Evolutionary conservation across 2,113 vertebrate species (phyloP), one percentile per base, ranked within the genome.

Genomic region (Prionailurus bengalensis): DNA sequence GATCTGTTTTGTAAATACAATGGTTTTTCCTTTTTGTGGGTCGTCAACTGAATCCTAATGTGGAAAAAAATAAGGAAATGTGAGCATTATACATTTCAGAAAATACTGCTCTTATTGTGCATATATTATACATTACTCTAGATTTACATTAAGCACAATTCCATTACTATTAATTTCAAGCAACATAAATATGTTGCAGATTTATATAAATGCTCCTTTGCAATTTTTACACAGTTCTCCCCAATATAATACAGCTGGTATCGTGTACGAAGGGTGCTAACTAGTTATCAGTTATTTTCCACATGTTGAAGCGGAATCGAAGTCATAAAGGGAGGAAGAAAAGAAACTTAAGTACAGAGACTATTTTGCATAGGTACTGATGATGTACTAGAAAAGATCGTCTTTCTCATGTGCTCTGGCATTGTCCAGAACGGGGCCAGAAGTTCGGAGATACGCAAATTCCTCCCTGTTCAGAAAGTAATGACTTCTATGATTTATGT

Each of bases 1-100:
- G 68, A 81, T 71, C 63, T 97, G 85, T 88, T 97, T 95, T 85
- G 80, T 91, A 55, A 95, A 91, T 84, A 71, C 70, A 81, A 45
- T 58, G 85, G 4, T 88, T 88, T 89, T 93, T 73, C 80, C 39
- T 97, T 92, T 65, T 65, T 73, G 68, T 74, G 79, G 25, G 25
- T 16, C 45, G 29, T 91, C 82, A 61, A 11, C 48, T 91, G 25
- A 90, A 83, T 84, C 66, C 76, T 68, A 83, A 82, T 58, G 36
- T 94, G 66, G 70, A 58, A 70, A 21, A 94, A 91, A 84, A 36
- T 31, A 58, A 70, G 89, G 36, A 45, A 79, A n/a, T 25, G 83
- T 6, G n/a, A 73, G 17, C 33, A 13, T 21, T 53, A 16, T 53
- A 31, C 19, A 84, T 83, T 92, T 80, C n/a, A 65, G 39, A 91